These are phyloP conservation scores for Podarcis siculus DNA, from an alignment of 2,797 vertebrate genomes.

Conservation along the genomic window DNA sequence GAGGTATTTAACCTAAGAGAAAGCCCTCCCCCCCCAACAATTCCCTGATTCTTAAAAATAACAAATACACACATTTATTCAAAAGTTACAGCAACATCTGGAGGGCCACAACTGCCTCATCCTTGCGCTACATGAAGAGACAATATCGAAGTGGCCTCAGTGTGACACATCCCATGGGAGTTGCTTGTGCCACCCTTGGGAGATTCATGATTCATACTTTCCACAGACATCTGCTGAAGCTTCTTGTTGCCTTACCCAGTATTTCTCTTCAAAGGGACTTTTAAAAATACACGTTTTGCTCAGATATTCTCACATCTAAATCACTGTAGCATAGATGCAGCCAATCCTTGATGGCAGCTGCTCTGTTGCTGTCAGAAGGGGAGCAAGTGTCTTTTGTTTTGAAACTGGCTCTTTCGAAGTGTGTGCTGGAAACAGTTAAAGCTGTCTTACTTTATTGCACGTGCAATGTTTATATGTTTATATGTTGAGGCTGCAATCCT, in stretches of 20 bases:
- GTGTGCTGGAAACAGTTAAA: neutral
- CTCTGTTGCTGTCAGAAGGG: neutral
- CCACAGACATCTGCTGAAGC: too few relatives aligned
- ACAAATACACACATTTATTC: too few relatives aligned
- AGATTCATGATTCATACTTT: too few relatives aligned
- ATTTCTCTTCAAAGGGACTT: too few relatives aligned
- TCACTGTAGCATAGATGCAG: neutral
- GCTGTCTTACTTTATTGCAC: neutral
- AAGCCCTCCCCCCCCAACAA: neutral
- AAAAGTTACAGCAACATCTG: too few relatives aligned
- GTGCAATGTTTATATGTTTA: neutral
- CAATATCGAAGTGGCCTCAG: too few relatives aligned
- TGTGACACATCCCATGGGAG: too few relatives aligned
- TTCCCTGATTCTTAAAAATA: neutral
- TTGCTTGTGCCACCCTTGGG: too few relatives aligned
- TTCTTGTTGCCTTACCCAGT: too few relatives aligned
- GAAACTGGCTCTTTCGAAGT: neutral
- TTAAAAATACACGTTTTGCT: too few relatives aligned
- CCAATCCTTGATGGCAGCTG: neutral
- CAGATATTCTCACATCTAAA: neutral
- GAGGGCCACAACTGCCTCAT: too few relatives aligned
- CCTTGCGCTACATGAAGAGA: too few relatives aligned
- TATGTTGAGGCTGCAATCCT: neutral
- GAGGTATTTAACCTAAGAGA: neutral
- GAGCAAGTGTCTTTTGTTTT: neutral